phyloP scores from a whole-genome alignment of 2,113 vertebrate species.

The Ovis canadensis region DNA sequence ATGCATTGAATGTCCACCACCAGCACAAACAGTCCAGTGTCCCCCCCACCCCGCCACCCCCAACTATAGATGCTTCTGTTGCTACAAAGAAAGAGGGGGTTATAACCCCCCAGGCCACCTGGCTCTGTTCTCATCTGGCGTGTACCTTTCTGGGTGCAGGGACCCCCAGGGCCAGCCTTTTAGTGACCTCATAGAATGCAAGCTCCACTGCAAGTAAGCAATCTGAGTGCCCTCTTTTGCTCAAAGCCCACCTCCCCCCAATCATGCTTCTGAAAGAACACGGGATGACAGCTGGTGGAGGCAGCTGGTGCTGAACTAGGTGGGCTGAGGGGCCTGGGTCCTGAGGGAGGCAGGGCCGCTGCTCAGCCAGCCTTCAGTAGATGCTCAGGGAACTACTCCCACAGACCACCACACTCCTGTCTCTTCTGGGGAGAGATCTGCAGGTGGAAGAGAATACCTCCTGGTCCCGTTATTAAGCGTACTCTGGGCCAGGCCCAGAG shows the following conservation, averaged over 20 bases:
- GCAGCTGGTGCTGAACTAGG: not conserved
- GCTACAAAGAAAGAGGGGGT: not conserved
- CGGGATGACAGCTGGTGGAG: not conserved
- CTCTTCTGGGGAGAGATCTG: not conserved
- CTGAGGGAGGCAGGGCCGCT: fast-evolving
- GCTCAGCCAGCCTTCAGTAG: not conserved
- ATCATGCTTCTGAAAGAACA: fast-evolving
- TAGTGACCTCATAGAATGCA: not conserved
- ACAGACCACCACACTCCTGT: not conserved
- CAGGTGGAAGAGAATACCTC: not conserved
- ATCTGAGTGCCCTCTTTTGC: not conserved
- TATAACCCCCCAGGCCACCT: not conserved
- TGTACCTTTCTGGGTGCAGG: not conserved
- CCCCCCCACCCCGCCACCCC: no score
- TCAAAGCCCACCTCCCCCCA: fast-evolving
- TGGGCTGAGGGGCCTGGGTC: not conserved
- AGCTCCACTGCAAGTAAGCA: not conserved
- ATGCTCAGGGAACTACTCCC: not conserved
- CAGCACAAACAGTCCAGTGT: not conserved
- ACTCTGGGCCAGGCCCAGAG: not conserved
- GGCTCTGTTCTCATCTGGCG: not conserved
- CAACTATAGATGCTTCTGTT: not conserved
- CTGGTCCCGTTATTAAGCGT: fast-evolving
- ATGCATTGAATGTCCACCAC: fast-evolving
- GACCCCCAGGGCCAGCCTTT: not conserved